Conservation (phyloP, 2,888 invertebrate genomes). For the Zelleria hepariella region DNA sequence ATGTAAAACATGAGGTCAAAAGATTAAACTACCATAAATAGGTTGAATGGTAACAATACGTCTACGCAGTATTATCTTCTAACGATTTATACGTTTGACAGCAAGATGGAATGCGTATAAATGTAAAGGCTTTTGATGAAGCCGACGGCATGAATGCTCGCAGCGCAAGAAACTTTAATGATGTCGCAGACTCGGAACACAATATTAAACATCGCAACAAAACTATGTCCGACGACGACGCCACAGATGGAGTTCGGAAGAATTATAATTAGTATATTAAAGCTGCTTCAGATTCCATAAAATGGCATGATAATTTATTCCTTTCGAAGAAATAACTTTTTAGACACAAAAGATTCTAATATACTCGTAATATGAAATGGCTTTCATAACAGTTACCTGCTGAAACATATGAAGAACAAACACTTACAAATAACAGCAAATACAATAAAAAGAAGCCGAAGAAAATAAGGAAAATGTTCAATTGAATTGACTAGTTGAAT, state of each 20-base stretch:
- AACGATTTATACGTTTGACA: slow-evolving; percentile 11
- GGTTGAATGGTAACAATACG: not conserved
- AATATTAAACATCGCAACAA: slow-evolving; percentile 5
- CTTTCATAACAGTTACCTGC: too few relatives aligned
- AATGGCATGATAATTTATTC: not conserved
- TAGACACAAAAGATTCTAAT: too few relatives aligned
- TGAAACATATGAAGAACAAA: slow-evolving; percentile 13
- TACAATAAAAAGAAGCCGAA: slow-evolving; percentile 24
- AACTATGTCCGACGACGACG: not conserved
- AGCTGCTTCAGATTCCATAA: not conserved
- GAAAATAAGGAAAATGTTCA: slow-evolving; percentile 37
- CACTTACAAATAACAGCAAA: slow-evolving; percentile 5
- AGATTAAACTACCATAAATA: not conserved
- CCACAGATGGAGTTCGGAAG: not conserved
- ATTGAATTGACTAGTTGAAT: slow-evolving; percentile 53
- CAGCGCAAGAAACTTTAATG: slow-evolving; percentile 33
- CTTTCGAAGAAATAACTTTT: too few relatives aligned
- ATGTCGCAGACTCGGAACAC: slow-evolving; percentile 31
- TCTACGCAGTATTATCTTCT: not conserved
- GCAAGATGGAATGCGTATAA: slow-evolving; percentile 40
- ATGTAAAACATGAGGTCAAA: not conserved
- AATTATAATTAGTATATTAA: not conserved
- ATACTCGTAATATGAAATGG: too few relatives aligned
- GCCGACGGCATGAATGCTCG: slow-evolving; percentile 37
- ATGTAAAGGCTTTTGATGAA: slow-evolving; percentile 48